Evolutionary conservation across 2,797 vertebrate genomes (phyloP).

Genomic region (Babyrousa celebensis): DNA sequence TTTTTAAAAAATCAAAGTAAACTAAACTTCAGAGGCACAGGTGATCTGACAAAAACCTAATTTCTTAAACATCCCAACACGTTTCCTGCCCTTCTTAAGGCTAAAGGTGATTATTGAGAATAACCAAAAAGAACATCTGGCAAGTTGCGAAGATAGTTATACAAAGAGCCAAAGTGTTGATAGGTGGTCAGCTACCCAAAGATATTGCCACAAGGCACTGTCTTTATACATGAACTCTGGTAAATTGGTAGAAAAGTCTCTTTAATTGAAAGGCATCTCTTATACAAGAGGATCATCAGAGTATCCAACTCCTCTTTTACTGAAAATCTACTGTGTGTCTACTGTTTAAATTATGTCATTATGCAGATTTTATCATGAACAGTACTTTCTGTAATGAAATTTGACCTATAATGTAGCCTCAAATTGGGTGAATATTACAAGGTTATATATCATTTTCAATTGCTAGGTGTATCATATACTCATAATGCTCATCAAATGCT

Average conservation of each 20-base stretch:
- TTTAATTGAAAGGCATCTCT: background rate
- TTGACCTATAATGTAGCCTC: background rate
- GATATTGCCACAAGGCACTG: background rate
- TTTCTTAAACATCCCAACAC: slow-evolving; percentile 16
- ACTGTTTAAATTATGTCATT: slow-evolving; percentile 3
- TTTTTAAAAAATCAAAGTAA: background rate
- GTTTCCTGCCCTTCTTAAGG: slow-evolving; percentile 10
- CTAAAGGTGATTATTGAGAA: background rate
- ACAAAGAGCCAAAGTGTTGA: background rate
- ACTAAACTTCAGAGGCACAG: background rate
- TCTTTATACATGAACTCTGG: background rate
- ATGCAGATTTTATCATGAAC: slow-evolving; percentile 1
- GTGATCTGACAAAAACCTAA: background rate
- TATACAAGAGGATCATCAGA: background rate
- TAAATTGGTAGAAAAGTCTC: background rate
- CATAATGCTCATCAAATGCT: slow-evolving; percentile 13
- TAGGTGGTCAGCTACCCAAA: background rate
- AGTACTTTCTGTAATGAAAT: background rate
- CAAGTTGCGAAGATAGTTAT: background rate
- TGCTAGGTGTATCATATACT: background rate
- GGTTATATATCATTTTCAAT: slow-evolving; percentile 11
- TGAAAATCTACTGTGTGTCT: background rate
- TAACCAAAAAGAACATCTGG: background rate
- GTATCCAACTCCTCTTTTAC: background rate
- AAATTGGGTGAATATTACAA: background rate